Evolutionary conservation across 2,797 vertebrate genomes (phyloP), one percentile per base, ranked within the genome.

Genomic region (Sebastes hubbsi): DNA sequence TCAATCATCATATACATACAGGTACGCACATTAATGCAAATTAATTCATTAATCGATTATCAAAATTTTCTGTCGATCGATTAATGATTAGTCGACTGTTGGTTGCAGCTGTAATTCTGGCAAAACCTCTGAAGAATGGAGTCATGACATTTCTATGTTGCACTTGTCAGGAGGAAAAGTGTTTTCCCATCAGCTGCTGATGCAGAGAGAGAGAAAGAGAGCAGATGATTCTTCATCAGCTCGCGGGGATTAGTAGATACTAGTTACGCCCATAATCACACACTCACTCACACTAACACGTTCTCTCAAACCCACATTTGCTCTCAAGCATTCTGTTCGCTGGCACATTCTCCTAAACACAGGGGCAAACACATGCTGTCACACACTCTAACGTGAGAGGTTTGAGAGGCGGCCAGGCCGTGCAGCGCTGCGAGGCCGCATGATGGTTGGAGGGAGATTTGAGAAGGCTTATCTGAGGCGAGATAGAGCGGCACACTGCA

Each of bases 391-490:
- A 85, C 89, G 86, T 85, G 84, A 90, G 93, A 92, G 83, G 76
- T 91, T 87, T 89, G 89, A 94, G 87, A 89, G 76, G 78, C 88
- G 64, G 90, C 88, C 78, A 91, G 91, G 77, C 86, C 18, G 71
- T 72, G 88, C 36, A 91, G 82, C 29, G n/a, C 86, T 72, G 86
- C 61, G 52, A 83, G 91, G 87, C 92, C 92, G 92, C 90, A 94
- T 95, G 93, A 94, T 94, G 94, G 82, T 94, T 85, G 89, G 91
- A 91, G 91, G 84, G 95, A 95, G 95, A 95, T 96, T 95, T 95
- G 94, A 95, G 95, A 95, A 84, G 95, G 94, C 94, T 96, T 95
- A 95, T 95, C 94, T 92, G 67, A 88, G 93, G 91, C 94, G 85
- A 92, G 94, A 95, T 91, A 83, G 92, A 91, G 91, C 83, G 62